Percentiles rank a stretch among this genome's conserved stretches.
Conservation (phyloP, 2,113 vertebrate genomes). For the Passer domesticus region DNA sequence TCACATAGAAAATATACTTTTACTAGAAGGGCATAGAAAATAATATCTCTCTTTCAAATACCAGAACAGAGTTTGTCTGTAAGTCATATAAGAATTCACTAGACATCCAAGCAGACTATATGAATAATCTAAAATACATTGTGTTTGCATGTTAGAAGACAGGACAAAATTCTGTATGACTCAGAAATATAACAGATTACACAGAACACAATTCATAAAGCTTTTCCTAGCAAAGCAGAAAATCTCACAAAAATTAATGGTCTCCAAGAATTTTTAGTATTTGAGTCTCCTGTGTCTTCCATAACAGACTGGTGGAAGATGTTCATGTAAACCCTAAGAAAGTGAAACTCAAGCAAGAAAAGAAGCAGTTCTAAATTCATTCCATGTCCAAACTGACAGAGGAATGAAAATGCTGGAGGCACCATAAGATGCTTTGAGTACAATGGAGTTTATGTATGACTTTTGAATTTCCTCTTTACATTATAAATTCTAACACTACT, state of each 20-base stretch:
- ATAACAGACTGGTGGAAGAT: not conserved
- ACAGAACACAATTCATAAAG: not conserved
- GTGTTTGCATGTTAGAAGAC: not conserved
- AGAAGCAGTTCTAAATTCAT: not conserved
- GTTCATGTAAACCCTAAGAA: not conserved
- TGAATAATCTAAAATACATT: not conserved
- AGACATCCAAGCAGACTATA: not conserved
- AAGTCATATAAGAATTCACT: not conserved
- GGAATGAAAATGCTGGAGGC: not conserved
- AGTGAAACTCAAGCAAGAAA: not conserved
- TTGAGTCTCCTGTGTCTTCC: not conserved
- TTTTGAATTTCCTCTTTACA: not conserved
- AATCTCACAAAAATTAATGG: not conserved
- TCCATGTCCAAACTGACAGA: not conserved
- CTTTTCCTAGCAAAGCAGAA: not conserved
- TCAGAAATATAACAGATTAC: not conserved
- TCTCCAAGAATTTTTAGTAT: not conserved
- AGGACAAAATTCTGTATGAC: not conserved
- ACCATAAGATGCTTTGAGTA: not conserved
- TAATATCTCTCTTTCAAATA: not conserved
- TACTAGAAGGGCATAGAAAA: not conserved
- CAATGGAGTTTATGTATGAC: not conserved
- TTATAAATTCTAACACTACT: not conserved
- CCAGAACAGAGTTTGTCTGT: not conserved
- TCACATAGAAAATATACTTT: not conserved